Conservation (phyloP, 2,888 invertebrate species). For the Eupsilia transversa region DNA sequence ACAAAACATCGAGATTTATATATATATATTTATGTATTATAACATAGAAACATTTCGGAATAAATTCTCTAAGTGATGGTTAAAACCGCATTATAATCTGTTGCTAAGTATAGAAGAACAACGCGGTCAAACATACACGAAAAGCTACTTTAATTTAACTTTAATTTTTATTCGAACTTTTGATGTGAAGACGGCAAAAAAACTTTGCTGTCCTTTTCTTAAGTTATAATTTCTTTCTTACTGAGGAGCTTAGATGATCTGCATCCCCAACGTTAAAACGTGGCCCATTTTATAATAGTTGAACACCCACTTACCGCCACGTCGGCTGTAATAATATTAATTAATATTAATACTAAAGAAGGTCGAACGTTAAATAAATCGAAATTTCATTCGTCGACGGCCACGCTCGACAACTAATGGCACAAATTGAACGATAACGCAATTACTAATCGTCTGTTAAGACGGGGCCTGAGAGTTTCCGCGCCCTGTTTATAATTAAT, state of each 20-base stretch:
- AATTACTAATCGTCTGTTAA: conserved; percentile 71
- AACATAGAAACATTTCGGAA: background rate
- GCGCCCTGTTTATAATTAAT: conserved; percentile 74
- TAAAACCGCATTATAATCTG: background rate
- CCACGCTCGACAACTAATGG: conserved; percentile 61
- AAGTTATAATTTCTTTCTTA: background rate
- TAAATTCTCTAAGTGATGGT: background rate
- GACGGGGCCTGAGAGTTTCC: conserved; percentile 65
- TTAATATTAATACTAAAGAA: conserved; percentile 65
- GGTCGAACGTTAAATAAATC: conserved; percentile 66
- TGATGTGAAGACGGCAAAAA: background rate
- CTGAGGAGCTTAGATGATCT: background rate
- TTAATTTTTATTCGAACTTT: background rate
- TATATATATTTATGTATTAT: background rate
- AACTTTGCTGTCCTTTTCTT: background rate
- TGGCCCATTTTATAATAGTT: conserved; percentile 26
- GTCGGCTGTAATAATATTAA: conserved; percentile 63
- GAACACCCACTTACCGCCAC: conserved; percentile 32
- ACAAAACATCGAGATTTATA: background rate
- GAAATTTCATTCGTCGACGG: conserved; percentile 64
- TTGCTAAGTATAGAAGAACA: too few relatives aligned
- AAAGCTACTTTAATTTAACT: background rate
- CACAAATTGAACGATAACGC: conserved; percentile 75
- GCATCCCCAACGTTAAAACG: background rate
- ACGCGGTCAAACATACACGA: background rate